These are phyloP conservation scores for Montipora foliosa DNA, from an alignment of 64 coral and sea anemone genomes.

Conservation along the genomic window DNA sequence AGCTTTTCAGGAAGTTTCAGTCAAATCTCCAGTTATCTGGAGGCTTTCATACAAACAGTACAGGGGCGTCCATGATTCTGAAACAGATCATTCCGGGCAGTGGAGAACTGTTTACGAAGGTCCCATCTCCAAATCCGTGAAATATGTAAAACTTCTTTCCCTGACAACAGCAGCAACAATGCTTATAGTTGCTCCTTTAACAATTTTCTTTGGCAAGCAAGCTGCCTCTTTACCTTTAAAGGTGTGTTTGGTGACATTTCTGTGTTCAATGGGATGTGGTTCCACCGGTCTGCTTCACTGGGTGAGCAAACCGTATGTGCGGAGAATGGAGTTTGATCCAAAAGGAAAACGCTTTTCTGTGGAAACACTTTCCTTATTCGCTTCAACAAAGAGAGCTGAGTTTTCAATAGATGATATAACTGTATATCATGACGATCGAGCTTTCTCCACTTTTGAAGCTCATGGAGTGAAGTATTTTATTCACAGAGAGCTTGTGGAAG, in stretches of 20 bases:
- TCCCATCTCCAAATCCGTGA: constrained; percentile 89
- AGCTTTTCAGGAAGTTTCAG: neutral
- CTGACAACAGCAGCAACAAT: constrained; percentile 85
- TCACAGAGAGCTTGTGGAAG: constrained; percentile 91
- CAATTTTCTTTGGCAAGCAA: constrained; percentile 93
- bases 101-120: constrained; percentile 97
- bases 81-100: constrained; percentile 15
- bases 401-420: constrained; percentile 79
- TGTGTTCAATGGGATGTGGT: constrained; percentile 79
- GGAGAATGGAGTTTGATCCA: constrained; percentile 86
- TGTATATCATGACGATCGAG: constrained; percentile 66
- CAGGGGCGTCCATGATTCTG: neutral
- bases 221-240: constrained; percentile 81
- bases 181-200: constrained; percentile 73
- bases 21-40: neutral
- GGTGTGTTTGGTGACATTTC: constrained; percentile 73
- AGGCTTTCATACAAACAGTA: neutral
- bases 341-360: constrained; percentile 72
- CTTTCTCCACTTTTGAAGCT: constrained; percentile 95
- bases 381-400: constrained; percentile 72
- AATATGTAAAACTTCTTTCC: constrained; percentile 89
- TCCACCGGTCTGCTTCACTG: constrained; percentile 90
- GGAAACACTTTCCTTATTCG: constrained; percentile 88
- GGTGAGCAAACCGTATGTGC: constrained; percentile 84
- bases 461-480: constrained; percentile 90